Base-by-base conservation (phyloP, 2,888 invertebrate species). In the Amiota minor region DNA sequence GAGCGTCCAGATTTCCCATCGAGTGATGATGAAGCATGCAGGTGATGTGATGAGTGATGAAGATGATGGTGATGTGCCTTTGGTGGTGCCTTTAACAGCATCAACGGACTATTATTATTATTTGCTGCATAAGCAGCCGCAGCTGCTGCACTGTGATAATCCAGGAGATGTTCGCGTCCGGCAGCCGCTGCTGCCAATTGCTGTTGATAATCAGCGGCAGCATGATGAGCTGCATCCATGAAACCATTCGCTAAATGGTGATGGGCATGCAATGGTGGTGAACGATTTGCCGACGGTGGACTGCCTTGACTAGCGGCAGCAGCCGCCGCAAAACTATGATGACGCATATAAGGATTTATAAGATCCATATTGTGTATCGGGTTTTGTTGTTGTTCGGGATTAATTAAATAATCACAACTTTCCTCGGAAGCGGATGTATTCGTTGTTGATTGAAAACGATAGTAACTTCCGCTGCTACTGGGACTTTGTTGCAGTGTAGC, bases 301-400 rank as follows among this genome's bases (percentile, higher is more conserved):
- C 81, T 81, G 70, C 85, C 80, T 74, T 82, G 81, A 3, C 35
- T 49, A 9, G 72, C 71, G 72, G 85, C 80, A 35, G 85, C 80
- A 46, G 87, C 83, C 10, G 87, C 76, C 18, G 82, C 79, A 73
- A 87, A 88, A 71, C 86, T 83, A 72, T 86, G 87, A 77, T 88
- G 88, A n/a, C 88, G 80, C 87, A 89, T 88, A 76, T 89, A 89
- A n/a, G 89, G 88, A 81, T 89, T 89, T 69, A 89, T 87, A 55
- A 89, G 78, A 80, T 89, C 89, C 89, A 89, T 89, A 47, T 85
- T 72, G 61, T 45, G 72, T 80, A 79, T 3, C 74, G 72, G 73
- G 9, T 53, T n/a, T 77, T 80, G 61, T 80, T 79, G 62, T 68
- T 16, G 56, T 69, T 45, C 53, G 14, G 50, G 56, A 20, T 18